Conservation (phyloP, 2,797 vertebrate species). For the Zenarchopterus dispar region DNA sequence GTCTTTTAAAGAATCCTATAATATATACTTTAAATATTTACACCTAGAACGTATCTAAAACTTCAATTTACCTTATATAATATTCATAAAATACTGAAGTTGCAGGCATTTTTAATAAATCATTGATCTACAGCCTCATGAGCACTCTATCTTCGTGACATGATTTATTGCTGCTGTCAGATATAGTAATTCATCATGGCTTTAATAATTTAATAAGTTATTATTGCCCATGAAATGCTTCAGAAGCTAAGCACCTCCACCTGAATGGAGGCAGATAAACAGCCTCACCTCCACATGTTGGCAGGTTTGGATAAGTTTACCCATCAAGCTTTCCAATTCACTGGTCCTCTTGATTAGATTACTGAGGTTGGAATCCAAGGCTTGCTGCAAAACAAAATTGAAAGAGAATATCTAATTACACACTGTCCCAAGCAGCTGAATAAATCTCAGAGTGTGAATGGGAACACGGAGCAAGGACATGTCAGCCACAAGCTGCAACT, state of each 20-base stretch:
- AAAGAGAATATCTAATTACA: conserved; percentile 63
- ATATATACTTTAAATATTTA: too few species aligned
- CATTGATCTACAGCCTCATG: conserved; percentile 26
- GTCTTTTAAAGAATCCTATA: too few species aligned
- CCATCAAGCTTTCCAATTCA: conserved; percentile 97
- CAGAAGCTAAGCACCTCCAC: conserved; percentile 19
- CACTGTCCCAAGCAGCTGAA: background rate
- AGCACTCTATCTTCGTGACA: conserved; percentile 44
- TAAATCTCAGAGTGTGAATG: conserved; percentile 18
- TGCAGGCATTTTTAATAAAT: conserved; percentile 17
- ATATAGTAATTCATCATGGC: conserved; percentile 46
- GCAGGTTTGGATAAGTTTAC: conserved; percentile 98
- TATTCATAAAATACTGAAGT: conserved; percentile 3
- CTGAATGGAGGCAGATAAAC: conserved; percentile 57
- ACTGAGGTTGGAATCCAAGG: conserved; percentile 95
- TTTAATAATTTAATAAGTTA: conserved; percentile 58
- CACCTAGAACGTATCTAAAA: background rate
- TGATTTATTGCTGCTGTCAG: conserved; percentile 29
- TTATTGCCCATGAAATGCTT: conserved; percentile 30
- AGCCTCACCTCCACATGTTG: conserved; percentile 96
- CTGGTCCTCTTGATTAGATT: conserved; percentile 98
- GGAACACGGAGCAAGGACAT: conserved; percentile 29
- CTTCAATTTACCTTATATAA: background rate
- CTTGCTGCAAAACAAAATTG: conserved; percentile 87
- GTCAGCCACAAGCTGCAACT: conserved; percentile 39